Evolutionary conservation across 2,888 invertebrate genomes (phyloP).

Genomic region (Ptychoptera contaminata): DNA sequence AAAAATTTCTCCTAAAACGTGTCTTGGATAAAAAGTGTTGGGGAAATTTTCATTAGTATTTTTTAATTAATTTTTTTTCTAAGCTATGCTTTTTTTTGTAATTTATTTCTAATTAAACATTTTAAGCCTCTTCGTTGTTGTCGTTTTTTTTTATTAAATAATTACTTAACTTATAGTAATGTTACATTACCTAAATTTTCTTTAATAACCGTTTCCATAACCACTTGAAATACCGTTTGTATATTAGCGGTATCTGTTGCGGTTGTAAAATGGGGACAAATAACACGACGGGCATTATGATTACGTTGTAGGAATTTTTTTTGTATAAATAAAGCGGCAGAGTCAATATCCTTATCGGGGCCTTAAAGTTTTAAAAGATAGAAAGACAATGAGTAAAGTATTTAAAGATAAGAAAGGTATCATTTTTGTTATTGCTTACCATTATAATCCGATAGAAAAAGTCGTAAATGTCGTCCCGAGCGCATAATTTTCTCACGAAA

Average conservation of each 20-base stretch:
- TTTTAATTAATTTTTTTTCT: no score
- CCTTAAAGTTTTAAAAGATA: conserved; percentile 25
- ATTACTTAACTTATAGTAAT: conserved; percentile 24
- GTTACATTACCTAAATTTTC: conserved; percentile 43
- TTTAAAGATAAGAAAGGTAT: conserved; percentile 3
- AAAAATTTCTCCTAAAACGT: conserved; percentile 13
- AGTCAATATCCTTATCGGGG: conserved; percentile 43
- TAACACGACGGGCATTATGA: conserved; percentile 37
- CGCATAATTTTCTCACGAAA: conserved; percentile 47
- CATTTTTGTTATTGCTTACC: conserved; percentile 20
- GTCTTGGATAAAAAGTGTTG: no score
- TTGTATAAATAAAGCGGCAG: conserved; percentile 45
- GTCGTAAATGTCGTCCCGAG: conserved; percentile 41
- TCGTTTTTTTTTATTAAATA: no score
- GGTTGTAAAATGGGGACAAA: conserved; percentile 50
- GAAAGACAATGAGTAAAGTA: conserved; percentile 1
- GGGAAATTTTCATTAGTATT: no score
- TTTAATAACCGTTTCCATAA: conserved; percentile 47
- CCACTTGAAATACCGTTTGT: conserved; percentile 46
- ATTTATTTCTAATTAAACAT: no score
- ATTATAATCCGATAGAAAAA: conserved; percentile 42
- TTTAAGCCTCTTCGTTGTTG: no score
- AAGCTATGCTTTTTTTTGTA: no score
- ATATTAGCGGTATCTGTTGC: conserved; percentile 51
- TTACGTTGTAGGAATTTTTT: conserved; percentile 41